phyloP scores from a whole-genome alignment of 2,888 invertebrate genomes.

The Doris montereyensis region DNA sequence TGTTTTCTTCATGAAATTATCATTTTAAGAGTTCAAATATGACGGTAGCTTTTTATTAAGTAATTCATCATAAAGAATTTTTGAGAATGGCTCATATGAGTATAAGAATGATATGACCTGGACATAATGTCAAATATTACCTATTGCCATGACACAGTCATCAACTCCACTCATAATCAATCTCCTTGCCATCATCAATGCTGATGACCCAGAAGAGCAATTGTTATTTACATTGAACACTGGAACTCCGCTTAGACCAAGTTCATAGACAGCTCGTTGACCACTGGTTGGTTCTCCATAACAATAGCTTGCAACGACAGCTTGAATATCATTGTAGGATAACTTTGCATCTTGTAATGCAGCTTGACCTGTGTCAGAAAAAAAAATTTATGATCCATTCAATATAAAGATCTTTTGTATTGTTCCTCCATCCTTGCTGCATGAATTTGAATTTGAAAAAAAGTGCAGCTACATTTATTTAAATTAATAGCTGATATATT shows the following conservation, averaged over 20 bases:
- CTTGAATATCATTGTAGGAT: constrained; percentile 54
- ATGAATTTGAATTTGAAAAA: not conserved
- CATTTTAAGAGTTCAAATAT: no score
- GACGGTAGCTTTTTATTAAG: no score
- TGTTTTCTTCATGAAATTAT: no score
- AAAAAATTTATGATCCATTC: no score
- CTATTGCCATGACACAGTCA: constrained; percentile 65
- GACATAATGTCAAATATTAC: no score
- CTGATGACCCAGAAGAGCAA: constrained; percentile 66
- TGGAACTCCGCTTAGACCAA: constrained; percentile 81
- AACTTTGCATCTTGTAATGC: constrained; percentile 62
- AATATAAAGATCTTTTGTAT: not conserved
- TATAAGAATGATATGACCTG: no score
- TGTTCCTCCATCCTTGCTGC: not conserved
- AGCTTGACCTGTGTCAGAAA: constrained; percentile 56
- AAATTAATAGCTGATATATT: no score
- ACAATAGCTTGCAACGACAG: constrained; percentile 68
- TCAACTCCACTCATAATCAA: constrained; percentile 60
- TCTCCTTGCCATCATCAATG: constrained; percentile 61
- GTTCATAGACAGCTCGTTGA: constrained; percentile 92
- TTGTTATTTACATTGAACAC: constrained; percentile 69
- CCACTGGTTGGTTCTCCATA: constrained; percentile 69
- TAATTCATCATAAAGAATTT: no score
- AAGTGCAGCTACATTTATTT: no score
- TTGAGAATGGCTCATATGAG: no score